These are phyloP conservation scores for Silurus meridionalis DNA, from an alignment of 2,113 vertebrate species.

Conservation along the genomic window DNA sequence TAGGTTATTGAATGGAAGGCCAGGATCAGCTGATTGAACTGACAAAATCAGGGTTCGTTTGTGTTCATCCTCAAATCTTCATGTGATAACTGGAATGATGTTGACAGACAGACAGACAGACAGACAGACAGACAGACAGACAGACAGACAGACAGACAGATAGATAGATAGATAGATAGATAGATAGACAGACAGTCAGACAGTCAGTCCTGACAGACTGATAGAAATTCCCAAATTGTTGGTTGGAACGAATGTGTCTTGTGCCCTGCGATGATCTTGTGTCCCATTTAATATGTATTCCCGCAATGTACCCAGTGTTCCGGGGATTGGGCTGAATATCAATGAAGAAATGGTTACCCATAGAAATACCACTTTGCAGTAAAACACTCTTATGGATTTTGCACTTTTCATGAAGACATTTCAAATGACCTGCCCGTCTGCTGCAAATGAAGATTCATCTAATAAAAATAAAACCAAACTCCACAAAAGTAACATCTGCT, in stretches of 20 bases:
- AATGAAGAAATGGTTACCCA: slow-evolving; percentile 6
- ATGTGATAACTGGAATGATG: neutral
- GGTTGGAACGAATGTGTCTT: neutral
- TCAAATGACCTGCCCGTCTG: neutral
- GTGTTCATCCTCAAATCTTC: neutral
- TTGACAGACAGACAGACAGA: neutral
- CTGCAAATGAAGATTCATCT: neutral
- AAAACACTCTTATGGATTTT: neutral
- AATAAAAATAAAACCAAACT: neutral
- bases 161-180: too few relatives aligned
- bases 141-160: neutral
- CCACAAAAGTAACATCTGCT: neutral
- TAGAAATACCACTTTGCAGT: neutral
- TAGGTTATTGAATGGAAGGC: too few relatives aligned
- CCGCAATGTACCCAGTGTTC: slow-evolving; percentile 2
- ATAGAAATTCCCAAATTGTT: neutral
- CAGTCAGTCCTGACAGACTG: too few relatives aligned
- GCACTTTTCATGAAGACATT: neutral
- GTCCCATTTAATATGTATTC: neutral
- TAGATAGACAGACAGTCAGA: neutral
- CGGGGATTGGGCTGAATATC: neutral
- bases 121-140: neutral
- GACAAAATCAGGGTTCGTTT: neutral
- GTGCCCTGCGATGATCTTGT: neutral
- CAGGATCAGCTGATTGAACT: neutral